A percentile compares a stretch with the other conserved stretches of the same genome.
phyloP scores from a whole-genome alignment of 1,140 invertebrate genomes.

The Telenomus remus region DNA sequence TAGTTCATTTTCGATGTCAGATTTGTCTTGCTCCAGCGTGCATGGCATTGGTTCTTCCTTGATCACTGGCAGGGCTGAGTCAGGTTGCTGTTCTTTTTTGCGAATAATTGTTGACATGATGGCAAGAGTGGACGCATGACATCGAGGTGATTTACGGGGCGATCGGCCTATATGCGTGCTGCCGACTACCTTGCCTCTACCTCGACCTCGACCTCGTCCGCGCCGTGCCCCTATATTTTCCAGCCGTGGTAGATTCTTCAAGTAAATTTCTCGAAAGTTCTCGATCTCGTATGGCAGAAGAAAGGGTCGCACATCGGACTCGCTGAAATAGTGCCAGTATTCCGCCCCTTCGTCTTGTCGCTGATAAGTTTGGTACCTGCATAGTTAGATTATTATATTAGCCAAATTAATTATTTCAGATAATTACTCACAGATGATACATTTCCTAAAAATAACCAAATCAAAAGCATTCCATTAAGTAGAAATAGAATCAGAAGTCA shows the following conservation, averaged over 20 bases:
- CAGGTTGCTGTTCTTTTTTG: conserved; percentile 66
- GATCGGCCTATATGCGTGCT: conserved; percentile 73
- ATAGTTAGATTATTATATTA: neutral
- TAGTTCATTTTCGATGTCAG: conserved; percentile 65
- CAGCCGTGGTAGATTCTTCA: conserved; percentile 53
- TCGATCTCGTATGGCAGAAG: conserved; percentile 86
- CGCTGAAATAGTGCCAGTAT: conserved; percentile 73
- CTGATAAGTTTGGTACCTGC: conserved; percentile 81
- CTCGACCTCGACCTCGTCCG: conserved; percentile 57
- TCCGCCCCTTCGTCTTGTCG: conserved; percentile 83
- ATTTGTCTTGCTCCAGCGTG: neutral
- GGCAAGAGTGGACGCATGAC: conserved; percentile 88
- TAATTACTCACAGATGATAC: too few species aligned
- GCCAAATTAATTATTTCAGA: too few species aligned
- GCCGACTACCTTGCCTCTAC: conserved; percentile 54
- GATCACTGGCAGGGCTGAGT: conserved; percentile 45
- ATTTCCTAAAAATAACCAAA: too few species aligned
- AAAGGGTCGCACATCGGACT: conserved; percentile 77
- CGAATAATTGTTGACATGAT: conserved; percentile 78
- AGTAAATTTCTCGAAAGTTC: conserved; percentile 68
- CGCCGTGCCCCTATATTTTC: conserved; percentile 55
- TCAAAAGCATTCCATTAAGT: too few species aligned
- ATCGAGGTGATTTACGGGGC: conserved; percentile 87
- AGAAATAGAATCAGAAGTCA: too few species aligned
- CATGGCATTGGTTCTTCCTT: conserved; percentile 52